These are phyloP conservation scores for Cochlearius cochlearius DNA, from an alignment of 2,113 vertebrate genomes.

Conservation along the genomic window DNA sequence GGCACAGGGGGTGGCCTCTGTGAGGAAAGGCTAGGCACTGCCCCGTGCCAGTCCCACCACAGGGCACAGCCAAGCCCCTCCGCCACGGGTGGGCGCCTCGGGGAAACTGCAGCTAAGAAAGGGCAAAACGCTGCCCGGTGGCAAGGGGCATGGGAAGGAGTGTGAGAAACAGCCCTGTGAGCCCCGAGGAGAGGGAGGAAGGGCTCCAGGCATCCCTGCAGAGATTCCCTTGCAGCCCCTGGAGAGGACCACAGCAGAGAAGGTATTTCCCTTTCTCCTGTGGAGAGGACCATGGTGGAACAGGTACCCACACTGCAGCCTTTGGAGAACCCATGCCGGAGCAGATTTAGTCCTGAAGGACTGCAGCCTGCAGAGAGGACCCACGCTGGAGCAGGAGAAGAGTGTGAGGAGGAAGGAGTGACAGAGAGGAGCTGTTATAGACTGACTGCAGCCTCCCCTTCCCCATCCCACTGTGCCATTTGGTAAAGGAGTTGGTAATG, in stretches of 20 bases:
- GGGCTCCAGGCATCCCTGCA: not conserved
- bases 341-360: not conserved
- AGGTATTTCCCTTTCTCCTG: not conserved
- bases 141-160: not conserved
- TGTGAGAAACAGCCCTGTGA: not conserved
- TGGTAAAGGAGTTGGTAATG: too few species aligned
- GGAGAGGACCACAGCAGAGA: not conserved
- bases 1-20: not conserved
- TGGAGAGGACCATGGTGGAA: not conserved
- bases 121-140: fast-evolving
- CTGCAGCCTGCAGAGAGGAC: not conserved
- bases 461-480: too few species aligned
- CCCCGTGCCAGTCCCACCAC: too few species aligned
- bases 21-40: not conserved
- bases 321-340: not conserved
- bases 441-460: too few species aligned
- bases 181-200: not conserved
- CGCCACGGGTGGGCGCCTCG: fast-evolving
- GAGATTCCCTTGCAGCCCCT: not conserved
- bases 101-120: not conserved
- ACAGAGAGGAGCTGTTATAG: too few species aligned
- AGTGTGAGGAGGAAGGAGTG: not conserved
- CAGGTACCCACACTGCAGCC: not conserved
- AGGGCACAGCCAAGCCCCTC: too few species aligned
- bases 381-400: not conserved